phyloP scores from a whole-genome alignment of 2,113 vertebrate species.

The Pardalotus punctatus region DNA sequence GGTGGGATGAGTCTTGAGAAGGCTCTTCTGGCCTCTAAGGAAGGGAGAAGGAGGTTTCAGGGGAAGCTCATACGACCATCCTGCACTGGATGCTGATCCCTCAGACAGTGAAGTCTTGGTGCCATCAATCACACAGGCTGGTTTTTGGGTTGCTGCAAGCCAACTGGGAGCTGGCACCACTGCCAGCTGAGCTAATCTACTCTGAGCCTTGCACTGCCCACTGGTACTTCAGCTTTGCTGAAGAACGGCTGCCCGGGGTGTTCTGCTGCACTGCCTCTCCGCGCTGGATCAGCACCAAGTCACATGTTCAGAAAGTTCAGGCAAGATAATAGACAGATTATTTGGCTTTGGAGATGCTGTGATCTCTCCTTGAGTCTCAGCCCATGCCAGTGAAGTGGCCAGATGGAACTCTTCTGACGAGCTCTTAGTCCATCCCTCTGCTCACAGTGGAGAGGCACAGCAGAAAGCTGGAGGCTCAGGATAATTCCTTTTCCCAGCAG shows the following conservation, averaged over 20 bases:
- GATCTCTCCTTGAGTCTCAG: neutral
- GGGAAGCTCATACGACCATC: neutral
- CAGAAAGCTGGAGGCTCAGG: neutral
- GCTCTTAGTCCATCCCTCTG: neutral
- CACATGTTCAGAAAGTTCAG: neutral
- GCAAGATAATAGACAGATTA: neutral
- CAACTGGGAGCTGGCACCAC: neutral
- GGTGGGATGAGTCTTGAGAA: neutral
- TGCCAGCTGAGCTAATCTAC: neutral
- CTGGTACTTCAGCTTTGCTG: neutral
- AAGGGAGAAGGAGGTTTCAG: neutral
- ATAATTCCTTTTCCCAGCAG: neutral
- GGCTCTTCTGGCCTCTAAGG: neutral
- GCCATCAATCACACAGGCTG: neutral
- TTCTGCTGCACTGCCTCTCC: neutral
- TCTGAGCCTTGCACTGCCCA: neutral
- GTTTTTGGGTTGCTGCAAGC: neutral
- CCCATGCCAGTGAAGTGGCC: neutral
- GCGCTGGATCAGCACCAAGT: neutral
- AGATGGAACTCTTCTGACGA: neutral
- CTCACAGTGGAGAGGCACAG: neutral
- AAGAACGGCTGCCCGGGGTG: rapidly evolving
- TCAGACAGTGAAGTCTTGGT: neutral
- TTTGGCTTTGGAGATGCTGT: neutral
- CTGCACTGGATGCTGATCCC: neutral